Conservation (phyloP, 2,797 vertebrate genomes). For the Simalia tracyae region DNA sequence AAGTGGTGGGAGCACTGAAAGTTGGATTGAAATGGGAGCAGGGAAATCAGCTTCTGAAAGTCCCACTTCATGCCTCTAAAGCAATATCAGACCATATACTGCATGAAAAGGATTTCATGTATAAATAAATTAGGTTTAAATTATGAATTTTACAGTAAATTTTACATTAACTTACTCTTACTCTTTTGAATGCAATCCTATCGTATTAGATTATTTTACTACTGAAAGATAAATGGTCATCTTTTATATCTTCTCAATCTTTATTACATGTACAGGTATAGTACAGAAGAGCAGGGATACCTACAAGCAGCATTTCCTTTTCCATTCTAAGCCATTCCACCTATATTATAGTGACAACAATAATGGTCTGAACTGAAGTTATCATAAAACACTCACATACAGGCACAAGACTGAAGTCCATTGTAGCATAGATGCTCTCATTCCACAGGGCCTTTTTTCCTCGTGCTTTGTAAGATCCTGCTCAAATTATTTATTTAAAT, state of each 20-base stretch:
- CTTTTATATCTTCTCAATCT: slow-evolving; percentile 34
- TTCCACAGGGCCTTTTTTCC: slow-evolving; percentile 67
- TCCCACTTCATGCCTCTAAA: neutral
- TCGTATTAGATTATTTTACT: neutral
- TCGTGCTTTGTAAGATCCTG: slow-evolving; percentile 71
- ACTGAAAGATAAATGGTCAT: no score
- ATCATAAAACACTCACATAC: neutral
- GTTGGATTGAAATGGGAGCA: neutral
- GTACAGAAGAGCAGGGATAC: neutral
- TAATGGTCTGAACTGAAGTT: neutral
- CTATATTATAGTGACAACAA: slow-evolving; percentile 46
- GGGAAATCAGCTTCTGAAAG: neutral
- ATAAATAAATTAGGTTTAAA: slow-evolving; percentile 18
- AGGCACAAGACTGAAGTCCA: slow-evolving; percentile 57
- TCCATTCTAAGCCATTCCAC: slow-evolving; percentile 25
- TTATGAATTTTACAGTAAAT: slow-evolving; percentile 26
- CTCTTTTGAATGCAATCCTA: slow-evolving; percentile 38
- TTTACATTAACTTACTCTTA: slow-evolving; percentile 27
- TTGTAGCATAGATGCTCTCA: slow-evolving; percentile 55
- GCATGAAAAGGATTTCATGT: slow-evolving; percentile 8
- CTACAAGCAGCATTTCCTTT: neutral
- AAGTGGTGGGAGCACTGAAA: neutral
- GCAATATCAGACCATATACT: neutral
- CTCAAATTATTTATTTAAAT: slow-evolving; percentile 72
- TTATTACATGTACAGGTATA: slow-evolving; percentile 21